Base-by-base conservation (phyloP, 2,888 invertebrate genomes). In the Lysandra coridon region DNA sequence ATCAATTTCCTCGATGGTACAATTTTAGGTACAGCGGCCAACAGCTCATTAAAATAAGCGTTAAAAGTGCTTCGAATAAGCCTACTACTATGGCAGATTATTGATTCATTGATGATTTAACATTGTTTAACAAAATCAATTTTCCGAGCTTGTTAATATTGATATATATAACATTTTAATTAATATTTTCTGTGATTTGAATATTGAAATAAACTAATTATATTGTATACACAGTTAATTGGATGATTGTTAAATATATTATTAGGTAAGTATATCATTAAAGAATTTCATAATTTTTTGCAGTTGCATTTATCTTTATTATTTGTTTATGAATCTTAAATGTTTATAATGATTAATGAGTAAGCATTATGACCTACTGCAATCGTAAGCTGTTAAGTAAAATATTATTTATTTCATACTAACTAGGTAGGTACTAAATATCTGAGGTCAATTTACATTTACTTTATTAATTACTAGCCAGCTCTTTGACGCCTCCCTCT, bases 151-250 rank as follows among this genome's bases (percentile, higher is more conserved):
- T 1, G 17, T 69, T 37, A 69, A 62, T 69, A 5, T 69, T 37
- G 0, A 30, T 30, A 64, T 64, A 30, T 30, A 30, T 30, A 64
- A 23, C 7, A 64, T 12, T 30, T 30, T 4, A 1, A 1, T 64
- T 12, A 23, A 17, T 30, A n/a, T 64, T 23, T 64, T 12, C 30
- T 64, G 62, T n/a, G 14, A 37, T 69, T 69, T 37, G 33, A 14
- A 37, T 33, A 69, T 69, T 69, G 14, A 69, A 69, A 69, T 69
- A 69, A 69, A 69, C 33, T 5, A 12, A 69, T 69, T 69, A 69
- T 17, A 23, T 23, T 23, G 5, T 69, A 69, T 69, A 69, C 30
- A 33, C 69, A 33, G 69, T 4, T 69, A 69, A 69, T 33, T 69
- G 33, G 69, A 33, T 69, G 33, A 33, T 69, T 69, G 5, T 69